Percentiles rank a stretch among this genome's conserved stretches.
Conservation (phyloP, 2,113 vertebrate species). For the Natator depressus region DNA sequence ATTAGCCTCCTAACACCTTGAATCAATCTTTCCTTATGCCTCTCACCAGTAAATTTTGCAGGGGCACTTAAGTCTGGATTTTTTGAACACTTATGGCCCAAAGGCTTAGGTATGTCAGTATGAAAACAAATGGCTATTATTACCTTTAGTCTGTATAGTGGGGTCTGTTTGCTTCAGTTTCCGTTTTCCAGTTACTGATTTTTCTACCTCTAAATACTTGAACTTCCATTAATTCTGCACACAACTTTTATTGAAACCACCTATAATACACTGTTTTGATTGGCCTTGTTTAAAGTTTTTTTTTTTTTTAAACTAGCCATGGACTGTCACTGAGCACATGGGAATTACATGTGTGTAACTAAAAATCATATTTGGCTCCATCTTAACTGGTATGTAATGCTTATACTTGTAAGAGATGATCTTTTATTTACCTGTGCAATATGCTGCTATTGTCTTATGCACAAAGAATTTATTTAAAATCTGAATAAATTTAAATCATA, state of each 20-base stretch:
- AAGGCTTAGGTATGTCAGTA: background rate
- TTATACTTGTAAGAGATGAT: background rate
- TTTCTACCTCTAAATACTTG: background rate
- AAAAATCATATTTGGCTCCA: background rate
- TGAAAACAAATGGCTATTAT: background rate
- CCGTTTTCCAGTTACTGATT: background rate
- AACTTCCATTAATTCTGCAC: background rate
- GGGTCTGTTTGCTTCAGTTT: background rate
- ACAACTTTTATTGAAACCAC: background rate
- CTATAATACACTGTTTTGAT: background rate
- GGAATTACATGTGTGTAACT: background rate
- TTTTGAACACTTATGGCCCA: background rate
- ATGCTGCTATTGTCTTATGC: background rate
- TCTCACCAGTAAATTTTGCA: background rate
- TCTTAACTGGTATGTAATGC: background rate
- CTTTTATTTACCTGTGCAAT: background rate
- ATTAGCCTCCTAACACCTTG: constrained; percentile 8
- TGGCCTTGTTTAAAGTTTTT: background rate
- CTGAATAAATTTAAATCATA: background rate
- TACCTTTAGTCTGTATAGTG: background rate
- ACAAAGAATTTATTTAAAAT: background rate
- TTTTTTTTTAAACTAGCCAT: background rate
- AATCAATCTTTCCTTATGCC: background rate
- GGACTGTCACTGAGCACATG: background rate
- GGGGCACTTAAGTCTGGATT: background rate